phyloP scores from a whole-genome alignment of 2,888 invertebrate species.

The Ramazzottius varieornatus region DNA sequence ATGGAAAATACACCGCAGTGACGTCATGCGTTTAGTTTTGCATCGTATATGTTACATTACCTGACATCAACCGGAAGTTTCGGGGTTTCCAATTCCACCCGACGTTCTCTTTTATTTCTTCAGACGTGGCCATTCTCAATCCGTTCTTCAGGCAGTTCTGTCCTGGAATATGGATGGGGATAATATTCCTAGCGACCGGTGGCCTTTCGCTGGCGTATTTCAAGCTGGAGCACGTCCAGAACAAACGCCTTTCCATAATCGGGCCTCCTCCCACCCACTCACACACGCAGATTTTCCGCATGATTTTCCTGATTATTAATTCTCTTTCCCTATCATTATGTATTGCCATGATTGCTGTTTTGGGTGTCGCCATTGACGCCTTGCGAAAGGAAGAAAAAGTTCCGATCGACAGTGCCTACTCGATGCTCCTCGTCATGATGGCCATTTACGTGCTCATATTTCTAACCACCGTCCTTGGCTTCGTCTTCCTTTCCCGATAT shows the following conservation, averaged over 20 bases:
- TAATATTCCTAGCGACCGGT: background rate
- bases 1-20: background rate
- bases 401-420: background rate
- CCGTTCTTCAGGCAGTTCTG: background rate
- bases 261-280: background rate
- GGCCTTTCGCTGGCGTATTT: background rate
- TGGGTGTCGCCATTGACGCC: background rate
- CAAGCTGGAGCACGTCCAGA: background rate
- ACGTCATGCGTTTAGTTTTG: background rate
- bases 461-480: background rate
- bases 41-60: background rate
- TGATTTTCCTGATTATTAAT: background rate
- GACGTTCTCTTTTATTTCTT: too few relatives aligned
- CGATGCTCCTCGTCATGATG: background rate
- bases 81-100: too few relatives aligned
- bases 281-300: background rate
- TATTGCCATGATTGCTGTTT: background rate
- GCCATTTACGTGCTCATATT: background rate
- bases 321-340: background rate
- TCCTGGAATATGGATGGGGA: background rate
- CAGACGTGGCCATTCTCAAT: background rate
- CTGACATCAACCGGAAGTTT: too few relatives aligned
- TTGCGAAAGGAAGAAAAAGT: background rate
- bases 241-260: background rate
- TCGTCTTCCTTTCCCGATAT: too few relatives aligned